These are phyloP conservation scores for Spodoptera littoralis DNA, from an alignment of 2,888 invertebrate genomes.

Conservation along the genomic window DNA sequence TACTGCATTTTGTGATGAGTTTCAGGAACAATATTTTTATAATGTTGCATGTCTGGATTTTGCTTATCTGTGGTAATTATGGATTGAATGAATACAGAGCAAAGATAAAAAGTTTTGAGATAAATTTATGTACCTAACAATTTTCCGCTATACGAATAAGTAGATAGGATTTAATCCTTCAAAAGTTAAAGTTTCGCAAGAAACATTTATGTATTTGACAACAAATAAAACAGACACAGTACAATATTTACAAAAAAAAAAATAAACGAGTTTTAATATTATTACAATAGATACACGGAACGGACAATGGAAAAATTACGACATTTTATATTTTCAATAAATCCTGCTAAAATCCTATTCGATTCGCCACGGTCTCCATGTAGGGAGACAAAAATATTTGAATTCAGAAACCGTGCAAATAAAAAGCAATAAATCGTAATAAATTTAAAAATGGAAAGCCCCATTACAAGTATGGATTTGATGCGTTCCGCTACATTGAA, in stretches of 20 bases:
- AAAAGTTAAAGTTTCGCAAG: too few relatives aligned
- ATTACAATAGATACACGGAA: neutral
- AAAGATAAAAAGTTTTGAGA: too few relatives aligned
- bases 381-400: constrained; percentile 69
- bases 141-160: too few relatives aligned
- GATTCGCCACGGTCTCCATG: constrained; percentile 65
- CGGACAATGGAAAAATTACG: constrained; percentile 34
- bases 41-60: constrained; percentile 24
- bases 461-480: constrained; percentile 67
- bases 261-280: too few relatives aligned
- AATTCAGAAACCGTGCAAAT: constrained; percentile 68
- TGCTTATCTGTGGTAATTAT: constrained; percentile 9
- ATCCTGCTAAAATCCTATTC: constrained; percentile 53
- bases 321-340: constrained; percentile 52
- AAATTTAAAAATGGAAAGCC: constrained; percentile 76
- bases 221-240: too few relatives aligned
- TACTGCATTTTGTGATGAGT: constrained; percentile 40
- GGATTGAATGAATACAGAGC: neutral
- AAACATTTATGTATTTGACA: too few relatives aligned
- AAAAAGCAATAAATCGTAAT: constrained; percentile 78
- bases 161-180: too few relatives aligned
- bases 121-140: too few relatives aligned
- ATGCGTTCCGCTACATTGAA: constrained; percentile 85
- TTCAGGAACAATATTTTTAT: constrained; percentile 17
- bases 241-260: too few relatives aligned